These are phyloP conservation scores for Danio jaintianensis DNA, from an alignment of 2,797 vertebrate species.

Conservation along the genomic window DNA sequence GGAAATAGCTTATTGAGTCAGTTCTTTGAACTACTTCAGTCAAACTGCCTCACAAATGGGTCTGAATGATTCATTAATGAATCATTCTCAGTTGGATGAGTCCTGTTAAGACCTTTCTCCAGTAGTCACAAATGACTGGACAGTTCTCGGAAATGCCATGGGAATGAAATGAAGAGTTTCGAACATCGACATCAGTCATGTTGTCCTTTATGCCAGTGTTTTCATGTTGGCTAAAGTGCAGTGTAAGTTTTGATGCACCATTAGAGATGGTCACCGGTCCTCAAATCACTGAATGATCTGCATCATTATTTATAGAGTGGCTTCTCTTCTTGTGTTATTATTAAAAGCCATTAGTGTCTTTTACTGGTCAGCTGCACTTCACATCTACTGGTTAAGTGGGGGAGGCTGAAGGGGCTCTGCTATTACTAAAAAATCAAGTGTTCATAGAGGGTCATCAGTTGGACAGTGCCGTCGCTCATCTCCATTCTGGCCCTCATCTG, in stretches of 20 bases:
- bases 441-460: neutral
- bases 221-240: neutral
- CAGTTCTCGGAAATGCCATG: neutral
- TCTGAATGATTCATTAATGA: neutral
- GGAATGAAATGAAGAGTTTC: neutral
- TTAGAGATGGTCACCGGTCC: constrained; percentile 44
- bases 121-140: neutral
- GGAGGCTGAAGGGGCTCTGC: constrained; percentile 1
- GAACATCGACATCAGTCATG: neutral
- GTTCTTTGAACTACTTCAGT: neutral
- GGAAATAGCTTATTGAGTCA: neutral
- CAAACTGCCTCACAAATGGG: neutral
- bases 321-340: constrained; percentile 33
- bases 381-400: constrained; percentile 16
- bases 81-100: neutral
- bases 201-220: neutral
- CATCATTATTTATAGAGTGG: constrained; percentile 44
- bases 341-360: constrained; percentile 48
- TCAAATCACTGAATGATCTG: constrained; percentile 27
- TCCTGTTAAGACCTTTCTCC: neutral
- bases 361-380: constrained; percentile 43
- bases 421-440: constrained; percentile 17
- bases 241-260: neutral
- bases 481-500: constrained; percentile 8
- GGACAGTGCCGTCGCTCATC: neutral